Base-by-base conservation (phyloP, 1,140 invertebrate genomes). In the Medauroidea extradentata region DNA sequence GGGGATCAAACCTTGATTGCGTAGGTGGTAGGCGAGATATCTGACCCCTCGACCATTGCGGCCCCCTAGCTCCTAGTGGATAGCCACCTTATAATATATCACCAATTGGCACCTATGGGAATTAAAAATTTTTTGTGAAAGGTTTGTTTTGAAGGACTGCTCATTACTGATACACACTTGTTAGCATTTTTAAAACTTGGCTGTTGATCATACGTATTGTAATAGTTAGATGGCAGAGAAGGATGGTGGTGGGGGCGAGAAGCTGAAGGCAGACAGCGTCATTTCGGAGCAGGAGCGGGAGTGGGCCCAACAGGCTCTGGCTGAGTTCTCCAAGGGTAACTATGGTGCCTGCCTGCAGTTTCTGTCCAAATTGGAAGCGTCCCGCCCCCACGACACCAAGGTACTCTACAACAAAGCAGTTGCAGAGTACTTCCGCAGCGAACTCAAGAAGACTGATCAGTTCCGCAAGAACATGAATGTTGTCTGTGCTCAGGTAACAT, bases 401-500 rank as follows among this genome's bases (percentile, higher is more conserved):
- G 81, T 90, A 14, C 71, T 81, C 0, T 86, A 89, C 63, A 92
- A 93, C 68, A 84, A 84, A 69, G 80, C 83, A 5, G 81, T 92
- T 0, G 82, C 81, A 1, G 86, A 90, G 59, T 91, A 85, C 72
- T 88, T 85, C 67, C 81, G 83, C 63, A 82, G 78, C 63, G 83
- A 88, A 29, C 78, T 86, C 57, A 87, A 82, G 53, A 87, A 90
- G 62, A 83, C 85, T 11, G 84, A 88, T 27, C 75, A 83, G 38
- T 86, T 93, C 64, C 83, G 82, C 58, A 87, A 87, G 69, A 80
- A 79, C 52, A 73, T 92, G 16, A 76, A 79, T 58, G 76, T 81
- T 54, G 75, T 90, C 54, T 82, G 83, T 67, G 77, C 81, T 51
- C 74, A 85, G 70, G 78, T 78, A 68, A 76, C n/a, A n/a, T n/a